Evolutionary conservation across 2,797 vertebrate genomes (phyloP), one percentile per base, ranked within the genome.

Genomic region (Champsocephalus gunnari): DNA sequence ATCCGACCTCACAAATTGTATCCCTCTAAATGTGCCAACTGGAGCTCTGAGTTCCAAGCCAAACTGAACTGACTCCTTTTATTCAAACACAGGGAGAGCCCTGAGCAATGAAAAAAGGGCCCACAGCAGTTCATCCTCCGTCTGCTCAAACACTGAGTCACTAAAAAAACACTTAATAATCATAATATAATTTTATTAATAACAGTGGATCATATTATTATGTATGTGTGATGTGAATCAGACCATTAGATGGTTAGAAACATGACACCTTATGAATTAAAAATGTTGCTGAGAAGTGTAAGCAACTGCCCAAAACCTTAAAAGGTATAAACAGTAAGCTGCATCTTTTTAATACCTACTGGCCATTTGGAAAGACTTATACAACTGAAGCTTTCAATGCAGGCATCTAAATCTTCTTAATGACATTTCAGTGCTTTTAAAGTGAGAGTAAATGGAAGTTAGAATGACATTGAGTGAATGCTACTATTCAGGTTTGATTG

Each of bases 101-200:
- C 66, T 56, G 69, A 47, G 72, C 67, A 81, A 83, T 82, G 68
- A 81, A 82, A 38, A 74, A 83, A 53, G 72, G 28, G 28, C 63
- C 77, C 65, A 61, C 59, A 77, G 19, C 65, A 85, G 73, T 85
- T 87, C 75, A 77, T 79, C 76, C 64, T 73, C 76, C 66, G 47
- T 85, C 78, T 86, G 86, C 76, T 88, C 77, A 62, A 66, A 79
- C 51, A 55, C 61, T 67, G 77, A 86, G 65, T 79, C 79, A 80
- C 51, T 57, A 44, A 70, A 82, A 60, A 65, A 38, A 24, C 8
- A 63, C 55, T 50, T 60, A 51, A 66, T 59, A 75, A 79, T 57
- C 73, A 63, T 72, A 66, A 45, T 62, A 38, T 38, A 60, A 41
- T 66, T 56, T 50, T 12, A 51, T 34, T 16, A 57, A 41, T 58